Evolutionary conservation across 2,113 vertebrate species (phyloP).

Genomic region (Hemibagrus wyckioides): DNA sequence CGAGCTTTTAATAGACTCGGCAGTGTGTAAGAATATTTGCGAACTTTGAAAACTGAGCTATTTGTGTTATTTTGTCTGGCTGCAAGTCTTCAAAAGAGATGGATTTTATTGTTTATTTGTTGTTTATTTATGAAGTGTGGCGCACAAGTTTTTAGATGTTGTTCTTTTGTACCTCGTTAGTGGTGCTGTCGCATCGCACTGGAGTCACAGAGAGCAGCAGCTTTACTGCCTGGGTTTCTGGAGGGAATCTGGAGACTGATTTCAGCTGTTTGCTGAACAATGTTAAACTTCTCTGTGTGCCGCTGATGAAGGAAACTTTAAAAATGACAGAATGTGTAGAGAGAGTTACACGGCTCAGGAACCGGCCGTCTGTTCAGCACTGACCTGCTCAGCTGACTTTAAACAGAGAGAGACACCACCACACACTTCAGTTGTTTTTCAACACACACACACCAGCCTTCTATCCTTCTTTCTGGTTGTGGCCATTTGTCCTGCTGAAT

Average conservation of each 20-base stretch:
- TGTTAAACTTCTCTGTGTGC: constrained; percentile 38
- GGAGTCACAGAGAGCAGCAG: neutral
- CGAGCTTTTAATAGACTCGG: constrained; percentile 23
- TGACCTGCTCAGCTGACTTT: neutral
- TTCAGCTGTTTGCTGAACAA: constrained; percentile 40
- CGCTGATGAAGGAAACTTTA: constrained; percentile 31
- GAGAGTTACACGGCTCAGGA: neutral
- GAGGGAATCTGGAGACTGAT: neutral
- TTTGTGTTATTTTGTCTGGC: neutral
- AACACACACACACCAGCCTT: neutral
- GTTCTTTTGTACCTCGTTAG: neutral
- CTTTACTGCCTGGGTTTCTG: neutral
- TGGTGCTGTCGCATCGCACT: neutral
- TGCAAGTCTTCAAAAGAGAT: neutral
- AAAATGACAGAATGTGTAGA: constrained; percentile 11
- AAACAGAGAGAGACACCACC: constrained; percentile 11
- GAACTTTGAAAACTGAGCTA: neutral
- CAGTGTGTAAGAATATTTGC: neutral
- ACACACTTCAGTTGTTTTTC: neutral
- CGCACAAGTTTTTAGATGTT: neutral
- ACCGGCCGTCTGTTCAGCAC: constrained; percentile 8
- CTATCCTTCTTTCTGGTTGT: constrained; percentile 20
- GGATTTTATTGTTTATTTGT: fast-evolving
- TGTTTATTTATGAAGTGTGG: neutral
- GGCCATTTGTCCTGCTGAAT: constrained; percentile 34